These are phyloP conservation scores for Strigops habroptila DNA, from an alignment of 2,113 vertebrate genomes.

Conservation along the genomic window DNA sequence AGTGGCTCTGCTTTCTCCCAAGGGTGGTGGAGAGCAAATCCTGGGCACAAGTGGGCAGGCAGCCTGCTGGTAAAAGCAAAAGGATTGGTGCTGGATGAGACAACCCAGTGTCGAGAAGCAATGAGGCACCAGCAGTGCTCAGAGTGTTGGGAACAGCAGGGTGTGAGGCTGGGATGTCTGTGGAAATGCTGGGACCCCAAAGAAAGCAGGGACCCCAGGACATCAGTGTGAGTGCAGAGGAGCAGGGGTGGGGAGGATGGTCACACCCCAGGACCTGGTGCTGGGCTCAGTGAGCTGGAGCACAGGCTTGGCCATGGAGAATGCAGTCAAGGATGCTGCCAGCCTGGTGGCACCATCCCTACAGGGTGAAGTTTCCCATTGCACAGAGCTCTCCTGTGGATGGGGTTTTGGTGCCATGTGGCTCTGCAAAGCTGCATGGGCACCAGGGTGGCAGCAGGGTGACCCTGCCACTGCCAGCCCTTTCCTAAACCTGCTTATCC, in stretches of 20 bases:
- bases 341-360: neutral
- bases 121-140: neutral
- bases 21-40: neutral
- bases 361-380: neutral
- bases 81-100: neutral
- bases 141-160: neutral
- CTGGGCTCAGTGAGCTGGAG: neutral
- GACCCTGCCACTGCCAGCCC: neutral
- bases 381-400: neutral
- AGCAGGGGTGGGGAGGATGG: fast-evolving
- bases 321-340: neutral
- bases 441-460: neutral
- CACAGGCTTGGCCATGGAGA: neutral
- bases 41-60: fast-evolving
- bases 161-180: neutral
- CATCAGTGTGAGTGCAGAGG: neutral
- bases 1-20: neutral
- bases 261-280: neutral
- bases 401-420: neutral
- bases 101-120: neutral
- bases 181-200: neutral
- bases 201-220: neutral
- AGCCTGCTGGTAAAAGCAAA: neutral
- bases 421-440: neutral
- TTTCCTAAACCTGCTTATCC: neutral